phyloP scores from a whole-genome alignment of 2,113 vertebrate species.

The Mormyrus iriodes region DNA sequence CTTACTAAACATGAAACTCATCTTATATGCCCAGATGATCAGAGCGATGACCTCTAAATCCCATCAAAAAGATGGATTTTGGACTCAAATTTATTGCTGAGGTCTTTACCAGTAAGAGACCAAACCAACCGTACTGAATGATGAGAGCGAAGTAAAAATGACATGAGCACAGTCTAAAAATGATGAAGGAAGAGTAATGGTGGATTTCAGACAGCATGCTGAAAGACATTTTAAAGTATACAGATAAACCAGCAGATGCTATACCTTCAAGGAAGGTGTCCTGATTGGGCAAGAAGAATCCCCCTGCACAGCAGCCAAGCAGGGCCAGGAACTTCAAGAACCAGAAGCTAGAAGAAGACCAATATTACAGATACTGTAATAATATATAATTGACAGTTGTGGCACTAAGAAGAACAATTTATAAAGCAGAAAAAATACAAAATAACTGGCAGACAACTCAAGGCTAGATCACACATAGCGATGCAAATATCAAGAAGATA shows the following conservation, averaged over 20 bases:
- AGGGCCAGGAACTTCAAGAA: slow-evolving; percentile 81
- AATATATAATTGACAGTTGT: neutral
- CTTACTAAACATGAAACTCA: neutral
- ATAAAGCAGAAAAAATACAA: neutral
- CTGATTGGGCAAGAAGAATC: slow-evolving; percentile 87
- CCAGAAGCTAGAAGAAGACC: slow-evolving; percentile 76
- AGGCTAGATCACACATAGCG: neutral
- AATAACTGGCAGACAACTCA: neutral
- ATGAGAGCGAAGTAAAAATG: neutral
- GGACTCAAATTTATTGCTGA: neutral
- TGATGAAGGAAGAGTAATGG: neutral
- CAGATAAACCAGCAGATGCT: neutral
- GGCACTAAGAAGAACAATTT: neutral
- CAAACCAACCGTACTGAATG: neutral
- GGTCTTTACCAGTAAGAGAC: neutral
- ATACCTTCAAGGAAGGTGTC: slow-evolving; percentile 85
- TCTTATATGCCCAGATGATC: neutral
- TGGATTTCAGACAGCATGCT: neutral
- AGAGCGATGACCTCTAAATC: neutral
- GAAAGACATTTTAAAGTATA: neutral
- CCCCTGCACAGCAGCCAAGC: slow-evolving; percentile 82
- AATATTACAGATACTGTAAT: neutral
- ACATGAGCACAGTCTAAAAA: neutral
- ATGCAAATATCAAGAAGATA: neutral
- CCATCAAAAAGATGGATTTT: neutral